Percentiles rank a stretch among this genome's conserved stretches.
Conservation (phyloP, 2,888 invertebrate genomes). For the Willowsia nigromaculata region DNA sequence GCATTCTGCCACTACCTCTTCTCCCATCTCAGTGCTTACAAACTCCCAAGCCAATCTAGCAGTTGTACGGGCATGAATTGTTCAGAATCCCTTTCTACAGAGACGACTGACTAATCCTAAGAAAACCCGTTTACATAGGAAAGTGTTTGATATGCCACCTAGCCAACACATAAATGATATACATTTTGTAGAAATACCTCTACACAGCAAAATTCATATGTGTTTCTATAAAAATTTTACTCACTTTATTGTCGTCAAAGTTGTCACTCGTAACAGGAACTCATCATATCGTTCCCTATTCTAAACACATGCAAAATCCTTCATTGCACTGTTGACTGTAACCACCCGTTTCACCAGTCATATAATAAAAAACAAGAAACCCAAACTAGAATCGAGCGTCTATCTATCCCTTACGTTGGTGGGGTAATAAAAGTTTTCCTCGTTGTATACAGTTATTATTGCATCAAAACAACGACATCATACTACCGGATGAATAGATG, state of each 20-base stretch:
- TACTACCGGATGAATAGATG: slow-evolving; percentile 13
- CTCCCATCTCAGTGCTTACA: slow-evolving; percentile 57
- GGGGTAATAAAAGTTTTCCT: slow-evolving; percentile 52
- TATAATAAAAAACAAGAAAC: neutral
- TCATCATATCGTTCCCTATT: slow-evolving; percentile 14
- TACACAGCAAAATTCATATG: neutral
- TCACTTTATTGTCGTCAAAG: slow-evolving; percentile 5
- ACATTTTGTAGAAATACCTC: neutral
- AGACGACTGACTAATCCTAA: neutral
- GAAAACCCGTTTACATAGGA: neutral
- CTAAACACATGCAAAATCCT: slow-evolving; percentile 5
- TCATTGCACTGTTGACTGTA: neutral
- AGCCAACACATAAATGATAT: neutral
- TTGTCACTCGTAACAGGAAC: slow-evolving; percentile 30
- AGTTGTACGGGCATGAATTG: slow-evolving; percentile 12
- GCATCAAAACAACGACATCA: slow-evolving; percentile 60
- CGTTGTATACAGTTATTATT: slow-evolving; percentile 60
- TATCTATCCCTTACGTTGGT: neutral
- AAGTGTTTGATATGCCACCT: slow-evolving; percentile 16
- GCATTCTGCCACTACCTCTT: neutral
- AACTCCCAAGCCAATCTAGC: slow-evolving; percentile 65
- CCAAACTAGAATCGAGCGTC: neutral
- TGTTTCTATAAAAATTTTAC: neutral
- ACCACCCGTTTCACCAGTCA: neutral
- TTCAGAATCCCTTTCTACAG: neutral